Evolutionary conservation across 2,888 invertebrate genomes (phyloP).

Genomic region (Machimus atricapillus): DNA sequence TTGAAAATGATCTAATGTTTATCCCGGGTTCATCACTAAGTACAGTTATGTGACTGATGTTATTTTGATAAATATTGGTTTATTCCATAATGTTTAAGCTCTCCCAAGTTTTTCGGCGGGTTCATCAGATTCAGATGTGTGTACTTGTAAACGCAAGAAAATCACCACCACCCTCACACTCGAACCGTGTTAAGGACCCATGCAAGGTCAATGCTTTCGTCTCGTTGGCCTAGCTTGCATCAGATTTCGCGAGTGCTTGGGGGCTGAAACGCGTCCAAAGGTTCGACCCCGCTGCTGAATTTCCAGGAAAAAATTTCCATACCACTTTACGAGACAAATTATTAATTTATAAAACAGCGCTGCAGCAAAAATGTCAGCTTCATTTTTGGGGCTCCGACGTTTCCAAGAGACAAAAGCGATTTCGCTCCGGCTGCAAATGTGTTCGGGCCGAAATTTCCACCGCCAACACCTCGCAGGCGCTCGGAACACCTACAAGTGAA

Average conservation of each 20-base stretch:
- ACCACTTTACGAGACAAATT: background rate
- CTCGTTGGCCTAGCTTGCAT: background rate
- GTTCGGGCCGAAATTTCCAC: background rate
- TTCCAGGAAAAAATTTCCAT: background rate
- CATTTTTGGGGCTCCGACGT: background rate
- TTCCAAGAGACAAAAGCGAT: background rate
- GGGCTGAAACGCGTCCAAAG: background rate
- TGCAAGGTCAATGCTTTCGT: slow-evolving; percentile 43
- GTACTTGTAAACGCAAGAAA: background rate
- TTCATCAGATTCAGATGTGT: background rate
- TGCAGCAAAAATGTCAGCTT: background rate
- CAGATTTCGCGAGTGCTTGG: background rate
- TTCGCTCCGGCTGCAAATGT: background rate
- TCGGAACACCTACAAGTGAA: background rate
- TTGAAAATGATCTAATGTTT: too few relatives aligned
- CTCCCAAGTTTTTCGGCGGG: background rate
- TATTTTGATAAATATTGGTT: background rate
- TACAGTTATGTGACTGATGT: too few relatives aligned
- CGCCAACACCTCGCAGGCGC: background rate
- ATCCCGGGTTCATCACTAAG: too few relatives aligned
- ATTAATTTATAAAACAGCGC: background rate
- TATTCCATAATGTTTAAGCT: background rate
- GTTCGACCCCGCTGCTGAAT: background rate
- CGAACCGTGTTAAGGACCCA: slow-evolving; percentile 43
- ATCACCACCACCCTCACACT: slow-evolving; percentile 4